phyloP scores from a whole-genome alignment of 2,888 invertebrate genomes.

The Ecliptopera silaceata region DNA sequence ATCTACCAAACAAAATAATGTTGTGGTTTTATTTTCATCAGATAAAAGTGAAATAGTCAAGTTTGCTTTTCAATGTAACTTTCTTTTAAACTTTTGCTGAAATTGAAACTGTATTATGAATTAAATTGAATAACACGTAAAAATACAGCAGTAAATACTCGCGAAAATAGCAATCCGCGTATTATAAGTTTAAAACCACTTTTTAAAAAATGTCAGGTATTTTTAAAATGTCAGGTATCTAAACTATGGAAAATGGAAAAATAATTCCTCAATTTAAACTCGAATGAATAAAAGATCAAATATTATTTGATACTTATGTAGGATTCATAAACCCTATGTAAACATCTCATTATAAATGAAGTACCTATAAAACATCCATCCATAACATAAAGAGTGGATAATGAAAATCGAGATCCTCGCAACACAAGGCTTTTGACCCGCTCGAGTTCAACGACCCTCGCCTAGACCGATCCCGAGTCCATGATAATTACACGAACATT shows the following conservation, averaged over 20 bases:
- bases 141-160: no score
- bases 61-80: not conserved
- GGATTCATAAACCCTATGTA: not conserved
- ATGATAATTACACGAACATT: constrained; percentile 48
- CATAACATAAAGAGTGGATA: not conserved
- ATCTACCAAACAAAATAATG: constrained; percentile 25
- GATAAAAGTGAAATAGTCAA: constrained; percentile 29
- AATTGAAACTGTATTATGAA: no score
- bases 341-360: constrained; percentile 7
- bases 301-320: no score
- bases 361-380: no score
- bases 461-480: constrained; percentile 48
- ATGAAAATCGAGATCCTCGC: constrained; percentile 40
- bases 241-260: no score
- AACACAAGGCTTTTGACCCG: constrained; percentile 68
- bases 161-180: no score
- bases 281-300: no score
- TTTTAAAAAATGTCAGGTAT: no score
- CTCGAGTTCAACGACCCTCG: constrained; percentile 57
- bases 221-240: no score
- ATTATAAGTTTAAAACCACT: no score
- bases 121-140: no score
- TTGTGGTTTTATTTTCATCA: constrained; percentile 31
- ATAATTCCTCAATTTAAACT: no score
- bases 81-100: not conserved